A percentile compares a stretch with the other conserved stretches of the same genome.
Conservation (phyloP, 1,140 invertebrate genomes). For the Globodera ellingtonae region DNA sequence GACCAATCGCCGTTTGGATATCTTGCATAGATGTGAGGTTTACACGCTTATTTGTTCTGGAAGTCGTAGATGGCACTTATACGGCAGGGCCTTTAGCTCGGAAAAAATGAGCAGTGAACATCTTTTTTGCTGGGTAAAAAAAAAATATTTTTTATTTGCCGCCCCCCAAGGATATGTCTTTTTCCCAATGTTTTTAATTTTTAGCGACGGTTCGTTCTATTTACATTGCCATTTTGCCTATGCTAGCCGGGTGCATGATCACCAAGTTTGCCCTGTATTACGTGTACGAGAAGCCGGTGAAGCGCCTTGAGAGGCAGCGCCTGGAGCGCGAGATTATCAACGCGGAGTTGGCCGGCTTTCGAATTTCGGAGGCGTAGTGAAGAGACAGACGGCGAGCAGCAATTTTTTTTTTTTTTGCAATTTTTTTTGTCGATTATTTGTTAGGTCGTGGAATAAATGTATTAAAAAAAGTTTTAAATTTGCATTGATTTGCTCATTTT, state of each 20-base stretch:
- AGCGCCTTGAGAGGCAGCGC: slow-evolving; percentile 46
- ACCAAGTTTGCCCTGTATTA: slow-evolving; percentile 43
- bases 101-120: not conserved
- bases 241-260: not conserved
- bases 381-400: slow-evolving; percentile 6
- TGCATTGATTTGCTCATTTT: no score
- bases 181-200: not conserved
- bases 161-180: no score
- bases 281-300: slow-evolving; percentile 47
- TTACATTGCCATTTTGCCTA: slow-evolving; percentile 3
- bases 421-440: no score
- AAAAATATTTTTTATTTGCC: not conserved
- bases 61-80: no score
- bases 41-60: no score
- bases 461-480: no score
- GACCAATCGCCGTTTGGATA: slow-evolving; percentile 50
- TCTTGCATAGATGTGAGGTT: slow-evolving; percentile 46
- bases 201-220: slow-evolving; percentile 11
- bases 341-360: slow-evolving; percentile 53
- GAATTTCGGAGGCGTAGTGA: slow-evolving; percentile 12
- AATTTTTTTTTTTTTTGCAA: not conserved
- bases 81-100: not conserved
- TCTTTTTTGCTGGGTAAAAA: not conserved
- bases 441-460: no score
- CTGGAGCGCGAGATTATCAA: slow-evolving; percentile 53